Percentiles rank a stretch among this genome's conserved stretches.
Conservation (phyloP, 2,113 vertebrate genomes). For the Muntiacus muntjak region DNA sequence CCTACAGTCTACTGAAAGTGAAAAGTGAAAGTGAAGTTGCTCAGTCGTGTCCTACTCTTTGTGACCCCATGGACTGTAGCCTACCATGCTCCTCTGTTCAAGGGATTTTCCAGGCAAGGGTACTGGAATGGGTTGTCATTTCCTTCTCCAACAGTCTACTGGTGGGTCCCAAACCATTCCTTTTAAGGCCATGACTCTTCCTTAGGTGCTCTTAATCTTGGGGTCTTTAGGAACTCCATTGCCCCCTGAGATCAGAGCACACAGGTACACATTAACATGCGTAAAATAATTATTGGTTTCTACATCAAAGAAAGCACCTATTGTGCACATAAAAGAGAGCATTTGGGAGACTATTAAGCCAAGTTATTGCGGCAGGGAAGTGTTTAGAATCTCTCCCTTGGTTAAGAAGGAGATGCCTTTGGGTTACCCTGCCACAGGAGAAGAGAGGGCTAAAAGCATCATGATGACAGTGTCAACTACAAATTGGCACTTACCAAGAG, state of each 20-base stretch:
- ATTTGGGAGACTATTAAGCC: background rate
- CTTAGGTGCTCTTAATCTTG: background rate
- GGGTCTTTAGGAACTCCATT: background rate
- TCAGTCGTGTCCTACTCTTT: too few species aligned
- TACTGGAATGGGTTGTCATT: too few species aligned
- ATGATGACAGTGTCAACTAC: background rate
- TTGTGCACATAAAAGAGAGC: background rate
- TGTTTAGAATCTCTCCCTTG: background rate
- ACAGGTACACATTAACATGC: background rate
- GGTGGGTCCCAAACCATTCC: background rate
- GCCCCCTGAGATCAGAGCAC: background rate
- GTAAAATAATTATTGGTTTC: background rate
- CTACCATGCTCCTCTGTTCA: too few species aligned
- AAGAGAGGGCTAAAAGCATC: background rate
- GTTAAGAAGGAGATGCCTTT: rapidly evolving
- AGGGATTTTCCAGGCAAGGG: too few species aligned
- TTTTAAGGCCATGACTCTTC: too few species aligned
- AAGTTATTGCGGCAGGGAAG: background rate
- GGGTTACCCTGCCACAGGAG: rapidly evolving
- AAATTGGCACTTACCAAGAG: background rate
- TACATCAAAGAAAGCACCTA: background rate
- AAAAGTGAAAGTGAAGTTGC: too few species aligned
- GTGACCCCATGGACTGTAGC: too few species aligned
- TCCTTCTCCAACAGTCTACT: background rate
- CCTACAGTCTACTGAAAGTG: background rate